phyloP scores from a whole-genome alignment of 2,113 vertebrate species.

The Pygoscelis adeliae region DNA sequence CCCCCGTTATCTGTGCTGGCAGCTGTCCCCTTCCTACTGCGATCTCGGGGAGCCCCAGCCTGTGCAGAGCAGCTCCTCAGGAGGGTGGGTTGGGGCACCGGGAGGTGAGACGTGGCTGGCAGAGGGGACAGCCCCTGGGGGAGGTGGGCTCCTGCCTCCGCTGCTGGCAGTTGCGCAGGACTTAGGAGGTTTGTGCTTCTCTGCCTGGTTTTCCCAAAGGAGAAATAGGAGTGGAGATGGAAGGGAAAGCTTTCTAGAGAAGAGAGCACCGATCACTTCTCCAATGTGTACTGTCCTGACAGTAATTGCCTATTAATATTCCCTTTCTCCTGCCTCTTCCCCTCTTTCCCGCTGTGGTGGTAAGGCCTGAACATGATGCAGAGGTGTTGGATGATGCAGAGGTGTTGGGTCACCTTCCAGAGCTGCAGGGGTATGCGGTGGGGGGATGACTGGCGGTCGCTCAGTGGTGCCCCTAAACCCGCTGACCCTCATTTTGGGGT shows the following conservation, averaged over 20 bases:
- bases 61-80: neutral
- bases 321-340: neutral
- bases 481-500: neutral
- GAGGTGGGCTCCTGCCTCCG: neutral
- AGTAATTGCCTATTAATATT: neutral
- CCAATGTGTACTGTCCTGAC: neutral
- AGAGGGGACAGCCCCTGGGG: neutral
- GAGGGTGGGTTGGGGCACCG: fast-evolving
- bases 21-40: neutral
- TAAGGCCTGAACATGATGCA: neutral
- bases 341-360: neutral
- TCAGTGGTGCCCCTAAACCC: neutral
- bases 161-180: neutral
- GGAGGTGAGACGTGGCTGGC: neutral
- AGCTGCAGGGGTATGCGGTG: neutral
- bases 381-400: neutral
- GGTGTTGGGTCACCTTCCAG: neutral
- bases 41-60: fast-evolving
- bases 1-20: fast-evolving
- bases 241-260: neutral
- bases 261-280: neutral
- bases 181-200: neutral
- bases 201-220: neutral
- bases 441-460: fast-evolving
- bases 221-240: neutral